phyloP scores from a whole-genome alignment of 2,797 vertebrate species.

The Rhabdophis nuchalis region DNA sequence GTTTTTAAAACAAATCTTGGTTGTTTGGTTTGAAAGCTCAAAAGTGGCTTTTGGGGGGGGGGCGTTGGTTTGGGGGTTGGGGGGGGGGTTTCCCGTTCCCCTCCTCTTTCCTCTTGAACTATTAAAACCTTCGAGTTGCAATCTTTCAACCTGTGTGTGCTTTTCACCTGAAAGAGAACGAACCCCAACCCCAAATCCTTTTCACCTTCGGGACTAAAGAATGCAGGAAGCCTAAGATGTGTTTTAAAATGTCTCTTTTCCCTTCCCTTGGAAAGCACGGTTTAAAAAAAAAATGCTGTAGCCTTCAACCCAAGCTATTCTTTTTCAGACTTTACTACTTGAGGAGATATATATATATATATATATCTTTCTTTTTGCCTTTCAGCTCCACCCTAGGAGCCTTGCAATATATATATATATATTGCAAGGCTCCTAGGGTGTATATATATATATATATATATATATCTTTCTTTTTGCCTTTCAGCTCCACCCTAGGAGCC shows the following conservation, averaged over 20 bases:
- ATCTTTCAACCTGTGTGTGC: constrained; percentile 40
- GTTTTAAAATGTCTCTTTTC: background rate
- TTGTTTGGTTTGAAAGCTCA: constrained; percentile 54
- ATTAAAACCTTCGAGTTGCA: constrained; percentile 66
- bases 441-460: background rate
- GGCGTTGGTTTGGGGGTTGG: constrained; percentile 42
- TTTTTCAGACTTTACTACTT: background rate
- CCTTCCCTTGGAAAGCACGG: accelerated
- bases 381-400: too few relatives aligned
- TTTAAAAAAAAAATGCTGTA: constrained; percentile 27
- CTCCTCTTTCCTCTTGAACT: constrained; percentile 42
- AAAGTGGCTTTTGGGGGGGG: constrained; percentile 49
- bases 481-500: too few relatives aligned
- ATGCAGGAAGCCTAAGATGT: constrained; percentile 25
- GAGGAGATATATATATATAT: background rate
- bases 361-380: too few relatives aligned
- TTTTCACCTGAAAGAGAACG: constrained; percentile 11
- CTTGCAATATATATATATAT: too few relatives aligned
- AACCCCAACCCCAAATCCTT: background rate
- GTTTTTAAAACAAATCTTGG: constrained; percentile 43
- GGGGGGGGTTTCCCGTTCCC: constrained; percentile 33
- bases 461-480: too few relatives aligned
- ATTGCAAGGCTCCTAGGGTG: too few relatives aligned
- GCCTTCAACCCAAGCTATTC: constrained; percentile 2
- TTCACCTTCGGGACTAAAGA: constrained; percentile 32